Percentiles rank a stretch among this genome's conserved stretches.
Conservation (phyloP, 2,113 vertebrate genomes). For the Prietella phreatophila region DNA sequence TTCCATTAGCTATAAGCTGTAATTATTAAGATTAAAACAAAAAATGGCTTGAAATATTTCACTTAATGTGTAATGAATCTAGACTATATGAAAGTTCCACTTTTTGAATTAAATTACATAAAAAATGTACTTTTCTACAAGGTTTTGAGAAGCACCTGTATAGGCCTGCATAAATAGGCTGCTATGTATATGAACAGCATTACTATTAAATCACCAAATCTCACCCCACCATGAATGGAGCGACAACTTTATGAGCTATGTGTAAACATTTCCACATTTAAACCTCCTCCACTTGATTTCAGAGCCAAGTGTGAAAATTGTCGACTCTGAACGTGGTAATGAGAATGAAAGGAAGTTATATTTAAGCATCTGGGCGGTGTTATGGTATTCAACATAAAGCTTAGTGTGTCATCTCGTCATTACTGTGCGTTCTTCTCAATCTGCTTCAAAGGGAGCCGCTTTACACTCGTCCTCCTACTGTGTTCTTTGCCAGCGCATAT, state of each 20-base stretch:
- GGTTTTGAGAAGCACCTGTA: too few relatives aligned
- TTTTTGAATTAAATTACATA: too few relatives aligned
- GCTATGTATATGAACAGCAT: background rate
- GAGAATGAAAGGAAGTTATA: background rate
- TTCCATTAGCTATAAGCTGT: too few relatives aligned
- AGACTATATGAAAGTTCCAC: too few relatives aligned
- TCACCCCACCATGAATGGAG: background rate
- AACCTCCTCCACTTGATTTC: background rate
- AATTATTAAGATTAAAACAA: too few relatives aligned
- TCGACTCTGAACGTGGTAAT: background rate
- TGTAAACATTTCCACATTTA: background rate
- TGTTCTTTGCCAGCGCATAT: constrained; percentile 20
- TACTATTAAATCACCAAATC: background rate
- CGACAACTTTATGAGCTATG: background rate
- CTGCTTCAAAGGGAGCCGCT: constrained; percentile 10
- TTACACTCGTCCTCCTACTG: constrained; percentile 20
- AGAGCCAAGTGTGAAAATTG: background rate
- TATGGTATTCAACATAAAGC: constrained; percentile 3
- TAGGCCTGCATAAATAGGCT: background rate
- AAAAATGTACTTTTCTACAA: too few relatives aligned
- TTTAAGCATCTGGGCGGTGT: background rate
- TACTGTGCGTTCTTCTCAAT: background rate
- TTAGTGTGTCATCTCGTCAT: background rate
- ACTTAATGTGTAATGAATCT: too few relatives aligned
- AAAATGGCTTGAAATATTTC: too few relatives aligned